Conservation (phyloP, 1,140 invertebrate genomes). For the Hetaerina americana region DNA sequence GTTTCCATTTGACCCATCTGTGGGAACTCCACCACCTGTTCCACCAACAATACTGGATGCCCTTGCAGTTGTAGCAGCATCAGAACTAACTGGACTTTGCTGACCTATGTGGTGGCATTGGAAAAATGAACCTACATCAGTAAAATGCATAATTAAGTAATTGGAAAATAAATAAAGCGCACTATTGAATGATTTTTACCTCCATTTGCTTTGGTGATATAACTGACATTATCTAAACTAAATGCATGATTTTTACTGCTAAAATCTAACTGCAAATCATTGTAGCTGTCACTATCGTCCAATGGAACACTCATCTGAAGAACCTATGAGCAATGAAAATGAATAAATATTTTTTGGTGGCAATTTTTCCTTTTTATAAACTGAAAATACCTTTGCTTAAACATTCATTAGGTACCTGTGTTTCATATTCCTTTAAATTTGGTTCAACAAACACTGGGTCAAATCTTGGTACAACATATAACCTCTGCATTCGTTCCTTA, state of each 20-base stretch:
- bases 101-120: constrained; percentile 43
- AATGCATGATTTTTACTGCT: constrained; percentile 77
- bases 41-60: constrained; percentile 34
- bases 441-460: constrained; percentile 66
- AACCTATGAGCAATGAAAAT: constrained; percentile 34
- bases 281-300: constrained; percentile 59
- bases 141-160: neutral
- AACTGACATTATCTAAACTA: constrained; percentile 70
- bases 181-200: too few relatives aligned
- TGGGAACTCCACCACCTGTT: neutral
- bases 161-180: neutral
- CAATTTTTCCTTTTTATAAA: too few relatives aligned
- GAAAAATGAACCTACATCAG: neutral
- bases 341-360: neutral
- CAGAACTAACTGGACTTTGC: constrained; percentile 64
- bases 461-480: constrained; percentile 60
- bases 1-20: neutral
- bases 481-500: constrained; percentile 57
- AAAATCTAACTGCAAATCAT: constrained; percentile 73
- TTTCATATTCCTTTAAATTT: constrained; percentile 71
- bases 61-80: constrained; percentile 63
- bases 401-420: constrained; percentile 37
- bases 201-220: constrained; percentile 67
- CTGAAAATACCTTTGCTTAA: too few relatives aligned
- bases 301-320: constrained; percentile 76